Conservation (phyloP, 1,140 invertebrate species). For the Calephelis nemesis region DNA sequence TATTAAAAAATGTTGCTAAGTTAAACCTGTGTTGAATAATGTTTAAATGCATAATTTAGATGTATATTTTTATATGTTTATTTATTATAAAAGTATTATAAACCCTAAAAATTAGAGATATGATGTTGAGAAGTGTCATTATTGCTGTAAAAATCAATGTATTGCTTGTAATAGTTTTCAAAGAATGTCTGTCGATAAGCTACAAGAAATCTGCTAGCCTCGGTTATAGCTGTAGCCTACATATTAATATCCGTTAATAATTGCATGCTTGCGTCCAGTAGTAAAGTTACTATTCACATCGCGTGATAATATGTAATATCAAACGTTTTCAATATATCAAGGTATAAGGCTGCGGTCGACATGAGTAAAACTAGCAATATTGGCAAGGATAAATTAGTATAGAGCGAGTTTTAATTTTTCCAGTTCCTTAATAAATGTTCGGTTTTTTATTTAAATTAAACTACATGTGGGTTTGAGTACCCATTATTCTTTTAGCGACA, state of each 20-base stretch:
- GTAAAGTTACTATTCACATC: background rate
- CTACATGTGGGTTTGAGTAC: too few relatives aligned
- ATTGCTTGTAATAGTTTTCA: slow-evolving; percentile 11
- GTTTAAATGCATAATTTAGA: slow-evolving; percentile 65
- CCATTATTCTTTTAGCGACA: too few relatives aligned
- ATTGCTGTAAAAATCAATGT: slow-evolving; percentile 28
- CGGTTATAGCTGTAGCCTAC: slow-evolving; percentile 14
- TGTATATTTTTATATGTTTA: slow-evolving; percentile 75
- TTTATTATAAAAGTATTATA: slow-evolving; percentile 68
- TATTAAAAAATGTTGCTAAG: slow-evolving; percentile 66
- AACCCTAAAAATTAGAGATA: slow-evolving; percentile 45
- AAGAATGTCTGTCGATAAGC: slow-evolving; percentile 13
- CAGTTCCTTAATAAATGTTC: too few relatives aligned
- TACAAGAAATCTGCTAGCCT: slow-evolving; percentile 13
- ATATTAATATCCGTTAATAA: slow-evolving; percentile 1
- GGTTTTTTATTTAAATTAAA: too few relatives aligned
- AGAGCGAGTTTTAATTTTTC: too few relatives aligned
- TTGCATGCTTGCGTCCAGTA: slow-evolving; percentile 16
- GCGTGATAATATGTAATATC: background rate
- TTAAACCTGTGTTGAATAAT: slow-evolving; percentile 68
- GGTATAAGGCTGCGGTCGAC: too few relatives aligned
- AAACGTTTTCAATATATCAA: too few relatives aligned
- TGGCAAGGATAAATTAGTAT: too few relatives aligned
- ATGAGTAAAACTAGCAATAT: too few relatives aligned
- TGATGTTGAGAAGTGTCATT: slow-evolving; percentile 36